Conservation (phyloP, 1,140 invertebrate species). For the Metopolophium dirhodum region DNA sequence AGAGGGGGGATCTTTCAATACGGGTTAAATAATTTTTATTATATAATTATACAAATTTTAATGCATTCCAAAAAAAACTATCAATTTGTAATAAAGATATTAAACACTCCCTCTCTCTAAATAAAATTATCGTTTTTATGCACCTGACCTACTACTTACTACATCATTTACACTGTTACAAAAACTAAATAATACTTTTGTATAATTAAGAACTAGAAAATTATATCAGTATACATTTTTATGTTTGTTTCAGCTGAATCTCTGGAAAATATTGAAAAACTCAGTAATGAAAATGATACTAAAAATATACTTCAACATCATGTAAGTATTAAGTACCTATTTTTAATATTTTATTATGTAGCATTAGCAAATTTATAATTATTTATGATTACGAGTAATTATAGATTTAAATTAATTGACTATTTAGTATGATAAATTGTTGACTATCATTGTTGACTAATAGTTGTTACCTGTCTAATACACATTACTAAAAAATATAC, state of each 20-base stretch:
- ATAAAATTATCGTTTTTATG: background rate
- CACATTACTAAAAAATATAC: background rate
- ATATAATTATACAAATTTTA: background rate
- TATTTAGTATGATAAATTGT: background rate
- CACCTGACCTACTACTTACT: no score
- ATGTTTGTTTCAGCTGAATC: slow-evolving; percentile 42
- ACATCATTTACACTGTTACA: background rate
- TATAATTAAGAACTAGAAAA: background rate
- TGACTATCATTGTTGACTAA: background rate
- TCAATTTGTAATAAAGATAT: background rate
- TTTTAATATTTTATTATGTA: background rate
- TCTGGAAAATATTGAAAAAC: slow-evolving; percentile 46
- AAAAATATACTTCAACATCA: slow-evolving; percentile 49
- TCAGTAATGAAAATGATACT: slow-evolving; percentile 32
- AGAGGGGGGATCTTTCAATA: background rate
- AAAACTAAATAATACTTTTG: background rate
- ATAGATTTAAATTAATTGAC: background rate
- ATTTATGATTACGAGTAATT: background rate
- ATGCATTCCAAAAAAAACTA: background rate
- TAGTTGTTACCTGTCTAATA: background rate
- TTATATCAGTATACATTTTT: background rate
- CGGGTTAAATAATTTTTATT: background rate
- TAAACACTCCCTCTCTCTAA: background rate
- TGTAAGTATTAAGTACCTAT: slow-evolving; percentile 26
- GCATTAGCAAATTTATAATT: background rate